Percentiles rank a stretch among this genome's conserved stretches.
Evolutionary conservation across 2,888 invertebrate species (phyloP).

Genomic region (Tinea semifulvella): DNA sequence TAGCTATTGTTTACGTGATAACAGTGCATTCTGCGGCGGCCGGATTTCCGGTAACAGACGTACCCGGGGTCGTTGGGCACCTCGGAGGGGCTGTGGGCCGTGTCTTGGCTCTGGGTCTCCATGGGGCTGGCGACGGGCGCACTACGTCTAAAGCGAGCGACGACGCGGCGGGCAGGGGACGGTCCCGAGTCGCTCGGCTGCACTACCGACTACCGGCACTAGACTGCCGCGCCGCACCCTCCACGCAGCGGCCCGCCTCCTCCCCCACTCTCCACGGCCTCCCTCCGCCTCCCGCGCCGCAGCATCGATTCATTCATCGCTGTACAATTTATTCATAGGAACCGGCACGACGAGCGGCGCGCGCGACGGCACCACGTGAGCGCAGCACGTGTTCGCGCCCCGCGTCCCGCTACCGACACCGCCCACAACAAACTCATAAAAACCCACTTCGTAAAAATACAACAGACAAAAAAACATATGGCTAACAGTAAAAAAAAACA

Average conservation of each 20-base stretch:
- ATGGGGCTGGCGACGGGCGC: conserved; percentile 61
- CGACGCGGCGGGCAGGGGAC: conserved; percentile 63
- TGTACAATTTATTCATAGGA: conserved; percentile 63
- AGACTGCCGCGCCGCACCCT: conserved; percentile 62
- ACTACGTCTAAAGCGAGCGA: conserved; percentile 70
- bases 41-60: conserved; percentile 31
- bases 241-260: conserved; percentile 40
- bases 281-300: conserved; percentile 42
- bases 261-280: conserved; percentile 34
- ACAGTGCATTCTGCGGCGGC: conserved; percentile 17
- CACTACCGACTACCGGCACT: conserved; percentile 78
- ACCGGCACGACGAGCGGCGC: conserved; percentile 48
- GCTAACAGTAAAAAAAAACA: no score
- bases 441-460: not conserved
- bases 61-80: conserved; percentile 96
- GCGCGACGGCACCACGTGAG: conserved; percentile 54
- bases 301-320: conserved; percentile 66
- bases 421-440: conserved; percentile 14
- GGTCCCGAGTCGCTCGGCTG: conserved; percentile 70
- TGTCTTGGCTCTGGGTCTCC: conserved; percentile 83
- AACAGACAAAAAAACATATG: no score
- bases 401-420: conserved; percentile 27
- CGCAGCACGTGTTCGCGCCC: conserved; percentile 56
- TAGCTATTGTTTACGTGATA: conserved; percentile 20
- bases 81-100: conserved; percentile 86